Conservation (phyloP, 2,113 vertebrate species). For the Heloderma charlesbogerti region DNA sequence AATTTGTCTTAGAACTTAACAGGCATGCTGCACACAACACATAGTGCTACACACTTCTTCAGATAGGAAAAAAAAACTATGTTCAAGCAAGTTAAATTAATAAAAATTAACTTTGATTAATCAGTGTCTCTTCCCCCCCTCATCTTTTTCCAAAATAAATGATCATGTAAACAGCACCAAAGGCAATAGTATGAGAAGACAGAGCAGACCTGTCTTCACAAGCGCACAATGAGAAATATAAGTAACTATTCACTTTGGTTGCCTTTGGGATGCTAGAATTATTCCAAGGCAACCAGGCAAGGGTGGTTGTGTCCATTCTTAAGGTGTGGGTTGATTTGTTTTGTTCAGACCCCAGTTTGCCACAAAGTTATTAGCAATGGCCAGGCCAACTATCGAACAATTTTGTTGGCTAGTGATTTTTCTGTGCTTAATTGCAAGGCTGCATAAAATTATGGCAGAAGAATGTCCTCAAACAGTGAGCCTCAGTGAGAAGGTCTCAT, state of each 20-base stretch:
- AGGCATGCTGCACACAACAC: background rate
- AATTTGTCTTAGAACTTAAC: background rate
- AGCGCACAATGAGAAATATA: no score
- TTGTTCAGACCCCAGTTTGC: background rate
- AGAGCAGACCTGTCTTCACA: background rate
- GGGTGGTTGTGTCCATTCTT: background rate
- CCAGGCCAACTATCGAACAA: background rate
- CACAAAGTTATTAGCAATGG: background rate
- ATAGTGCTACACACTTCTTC: background rate
- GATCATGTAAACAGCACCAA: background rate
- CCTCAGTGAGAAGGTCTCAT: background rate
- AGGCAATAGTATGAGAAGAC: background rate
- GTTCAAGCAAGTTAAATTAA: background rate
- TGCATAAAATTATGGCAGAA: background rate
- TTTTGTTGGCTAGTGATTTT: background rate
- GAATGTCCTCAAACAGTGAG: background rate
- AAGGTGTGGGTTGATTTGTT: background rate
- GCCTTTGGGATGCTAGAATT: background rate
- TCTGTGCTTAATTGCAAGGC: background rate
- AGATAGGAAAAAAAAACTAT: background rate
- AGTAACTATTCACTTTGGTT: background rate
- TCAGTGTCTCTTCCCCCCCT: background rate
- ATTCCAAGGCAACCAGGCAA: background rate
- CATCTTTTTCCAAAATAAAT: background rate
- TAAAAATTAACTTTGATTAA: background rate